A percentile compares a stretch with the other conserved stretches of the same genome.
phyloP scores from a whole-genome alignment of 2,888 invertebrate species.

The Drosophila suboccidentalis region DNA sequence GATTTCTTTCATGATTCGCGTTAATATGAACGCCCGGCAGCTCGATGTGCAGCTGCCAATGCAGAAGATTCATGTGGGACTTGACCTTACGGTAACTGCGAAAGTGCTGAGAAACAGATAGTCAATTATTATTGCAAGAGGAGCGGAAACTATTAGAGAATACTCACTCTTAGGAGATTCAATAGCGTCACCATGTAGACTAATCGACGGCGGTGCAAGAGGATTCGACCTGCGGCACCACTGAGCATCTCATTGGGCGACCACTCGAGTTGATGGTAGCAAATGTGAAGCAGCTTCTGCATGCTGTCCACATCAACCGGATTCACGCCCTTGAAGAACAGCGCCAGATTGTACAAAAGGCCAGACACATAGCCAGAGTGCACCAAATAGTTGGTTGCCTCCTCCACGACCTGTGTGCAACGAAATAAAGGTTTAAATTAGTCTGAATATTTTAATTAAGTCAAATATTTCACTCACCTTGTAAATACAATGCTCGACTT shows the following conservation, averaged over 20 bases:
- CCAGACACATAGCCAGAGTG: conserved; percentile 66
- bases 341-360: conserved; percentile 72
- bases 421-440: neutral
- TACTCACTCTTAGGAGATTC: conserved; percentile 70
- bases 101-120: conserved; percentile 64
- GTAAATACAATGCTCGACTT: neutral
- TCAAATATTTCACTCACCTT: neutral
- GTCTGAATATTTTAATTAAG: neutral
- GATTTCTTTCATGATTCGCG: neutral
- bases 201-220: conserved; percentile 49
- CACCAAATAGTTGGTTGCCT: neutral
- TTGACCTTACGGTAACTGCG: conserved; percentile 42
- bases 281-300: conserved; percentile 71
- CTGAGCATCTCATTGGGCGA: conserved; percentile 35
- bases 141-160: neutral
- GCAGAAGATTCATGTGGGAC: conserved; percentile 41
- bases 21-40: conserved; percentile 58
- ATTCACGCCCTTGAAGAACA: conserved; percentile 61
- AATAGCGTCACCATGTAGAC: conserved; percentile 75
- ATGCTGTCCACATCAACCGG: conserved; percentile 48
- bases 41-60: conserved; percentile 65
- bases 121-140: neutral
- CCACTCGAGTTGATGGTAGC: conserved; percentile 67
- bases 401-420: conserved; percentile 4
- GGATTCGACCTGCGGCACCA: conserved; percentile 38